Conservation (phyloP, 2,113 vertebrate genomes). For the Amblyopsis rosae region DNA sequence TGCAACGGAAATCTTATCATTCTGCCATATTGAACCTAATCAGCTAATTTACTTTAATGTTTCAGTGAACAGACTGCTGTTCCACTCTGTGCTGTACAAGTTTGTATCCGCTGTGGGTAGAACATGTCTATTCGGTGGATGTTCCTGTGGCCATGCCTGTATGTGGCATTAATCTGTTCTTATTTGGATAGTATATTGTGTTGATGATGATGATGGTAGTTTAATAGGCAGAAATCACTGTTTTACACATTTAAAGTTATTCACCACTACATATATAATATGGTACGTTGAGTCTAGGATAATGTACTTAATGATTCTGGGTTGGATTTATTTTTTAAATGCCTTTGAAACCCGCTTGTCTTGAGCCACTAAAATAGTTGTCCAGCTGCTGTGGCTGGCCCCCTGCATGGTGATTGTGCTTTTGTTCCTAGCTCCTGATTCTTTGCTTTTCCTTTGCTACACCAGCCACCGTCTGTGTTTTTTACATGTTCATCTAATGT, state of each 20-base stretch:
- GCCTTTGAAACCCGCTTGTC: neutral
- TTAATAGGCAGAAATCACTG: neutral
- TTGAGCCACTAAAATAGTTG: neutral
- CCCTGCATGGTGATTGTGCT: neutral
- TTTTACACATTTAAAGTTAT: neutral
- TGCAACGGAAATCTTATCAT: neutral
- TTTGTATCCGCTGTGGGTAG: neutral
- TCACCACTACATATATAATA: neutral
- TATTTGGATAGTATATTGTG: neutral
- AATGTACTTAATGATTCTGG: neutral
- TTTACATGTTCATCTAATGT: neutral
- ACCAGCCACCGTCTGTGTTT: neutral
- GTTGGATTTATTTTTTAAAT: neutral
- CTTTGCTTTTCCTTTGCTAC: neutral
- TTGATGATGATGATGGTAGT: neutral
- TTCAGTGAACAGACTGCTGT: neutral
- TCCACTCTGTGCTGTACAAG: neutral
- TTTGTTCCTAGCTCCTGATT: neutral
- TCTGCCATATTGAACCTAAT: neutral
- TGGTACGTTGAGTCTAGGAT: neutral
- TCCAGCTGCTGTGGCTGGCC: neutral
- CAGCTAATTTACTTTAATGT: neutral
- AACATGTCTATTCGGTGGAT: neutral
- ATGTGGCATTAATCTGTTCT: neutral
- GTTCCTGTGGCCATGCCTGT: too few relatives aligned